phyloP scores from a whole-genome alignment of 1,140 invertebrate genomes.

The Drosophila quadrilineata region DNA sequence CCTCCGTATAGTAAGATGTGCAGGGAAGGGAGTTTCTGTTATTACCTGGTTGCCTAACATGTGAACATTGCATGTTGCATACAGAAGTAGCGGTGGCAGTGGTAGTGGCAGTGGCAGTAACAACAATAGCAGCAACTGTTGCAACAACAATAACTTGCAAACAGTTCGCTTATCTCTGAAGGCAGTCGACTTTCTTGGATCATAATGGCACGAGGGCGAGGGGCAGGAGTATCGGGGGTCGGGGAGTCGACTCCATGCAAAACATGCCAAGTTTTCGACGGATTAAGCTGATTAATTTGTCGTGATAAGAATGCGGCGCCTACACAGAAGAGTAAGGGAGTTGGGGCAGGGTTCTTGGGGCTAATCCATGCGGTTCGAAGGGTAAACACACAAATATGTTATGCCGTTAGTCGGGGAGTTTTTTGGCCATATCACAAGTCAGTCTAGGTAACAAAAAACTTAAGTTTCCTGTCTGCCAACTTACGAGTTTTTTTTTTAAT shows the following conservation, averaged over 20 bases:
- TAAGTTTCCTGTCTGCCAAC: conserved; percentile 75
- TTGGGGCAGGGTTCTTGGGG: conserved; percentile 4
- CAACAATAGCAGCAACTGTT: conserved; percentile 35
- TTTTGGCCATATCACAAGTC: conserved; percentile 53
- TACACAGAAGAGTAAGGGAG: conserved; percentile 11
- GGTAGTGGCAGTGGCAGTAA: conserved; percentile 9
- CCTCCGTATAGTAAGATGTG: too few species aligned
- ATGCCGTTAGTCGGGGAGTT: conserved; percentile 56
- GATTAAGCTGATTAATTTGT: conserved; percentile 79
- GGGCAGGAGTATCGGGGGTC: background rate
- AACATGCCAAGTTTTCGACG: conserved; percentile 71
- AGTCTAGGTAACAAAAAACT: conserved; percentile 72
- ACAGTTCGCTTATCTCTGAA: conserved; percentile 64
- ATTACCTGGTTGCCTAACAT: conserved; percentile 61
- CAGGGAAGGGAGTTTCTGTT: too few species aligned
- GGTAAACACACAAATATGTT: conserved; percentile 75
- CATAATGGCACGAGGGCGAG: background rate
- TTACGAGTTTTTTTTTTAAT: conserved; percentile 28
- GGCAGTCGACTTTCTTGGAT: conserved; percentile 50
- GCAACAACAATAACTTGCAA: conserved; percentile 46
- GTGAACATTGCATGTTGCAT: conserved; percentile 72
- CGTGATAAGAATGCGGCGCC: conserved; percentile 69
- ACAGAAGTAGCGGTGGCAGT: conserved; percentile 5
- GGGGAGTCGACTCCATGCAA: conserved; percentile 36
- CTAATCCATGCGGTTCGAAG: conserved; percentile 71